phyloP scores from a whole-genome alignment of 2,888 invertebrate genomes.

The Pogonocherus hispidulus region DNA sequence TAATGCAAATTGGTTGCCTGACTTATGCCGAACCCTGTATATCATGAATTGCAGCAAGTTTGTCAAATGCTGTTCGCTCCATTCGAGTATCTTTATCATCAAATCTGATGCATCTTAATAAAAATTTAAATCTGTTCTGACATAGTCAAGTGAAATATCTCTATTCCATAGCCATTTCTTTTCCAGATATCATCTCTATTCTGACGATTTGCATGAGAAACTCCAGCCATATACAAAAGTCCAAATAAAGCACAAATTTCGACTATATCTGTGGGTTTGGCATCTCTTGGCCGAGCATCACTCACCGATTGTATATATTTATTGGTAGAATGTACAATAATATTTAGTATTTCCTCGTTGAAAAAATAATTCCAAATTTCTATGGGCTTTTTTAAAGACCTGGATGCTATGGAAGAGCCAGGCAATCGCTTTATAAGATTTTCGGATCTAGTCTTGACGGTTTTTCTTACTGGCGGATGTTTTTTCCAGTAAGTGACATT shows the following conservation, averaged over 20 bases:
- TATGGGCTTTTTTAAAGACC: neutral
- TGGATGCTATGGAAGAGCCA: conserved; percentile 5
- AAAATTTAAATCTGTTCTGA: too few species aligned
- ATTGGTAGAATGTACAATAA: conserved; percentile 53
- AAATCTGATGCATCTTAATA: too few species aligned
- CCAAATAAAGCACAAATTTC: neutral
- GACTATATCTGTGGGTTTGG: neutral
- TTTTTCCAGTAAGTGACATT: conserved; percentile 22
- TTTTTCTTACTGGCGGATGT: conserved; percentile 5
- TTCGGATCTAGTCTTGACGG: neutral
- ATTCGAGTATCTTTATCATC: too few species aligned
- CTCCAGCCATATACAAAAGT: neutral
- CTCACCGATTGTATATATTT: conserved; percentile 41
- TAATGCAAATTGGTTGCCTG: too few species aligned
- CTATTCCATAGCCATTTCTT: conserved; percentile 4
- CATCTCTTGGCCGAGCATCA: neutral
- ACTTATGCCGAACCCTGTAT: too few species aligned
- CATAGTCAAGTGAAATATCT: too few species aligned
- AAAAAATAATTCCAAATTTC: conserved; percentile 51
- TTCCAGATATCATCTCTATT: neutral
- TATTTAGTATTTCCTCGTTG: conserved; percentile 47
- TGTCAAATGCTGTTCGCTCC: conserved; percentile 1
- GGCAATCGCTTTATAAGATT: conserved; percentile 13
- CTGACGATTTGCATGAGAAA: too few species aligned
- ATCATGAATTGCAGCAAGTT: neutral